Conservation (phyloP, 2,113 vertebrate species). For the Callopanchax toddi region DNA sequence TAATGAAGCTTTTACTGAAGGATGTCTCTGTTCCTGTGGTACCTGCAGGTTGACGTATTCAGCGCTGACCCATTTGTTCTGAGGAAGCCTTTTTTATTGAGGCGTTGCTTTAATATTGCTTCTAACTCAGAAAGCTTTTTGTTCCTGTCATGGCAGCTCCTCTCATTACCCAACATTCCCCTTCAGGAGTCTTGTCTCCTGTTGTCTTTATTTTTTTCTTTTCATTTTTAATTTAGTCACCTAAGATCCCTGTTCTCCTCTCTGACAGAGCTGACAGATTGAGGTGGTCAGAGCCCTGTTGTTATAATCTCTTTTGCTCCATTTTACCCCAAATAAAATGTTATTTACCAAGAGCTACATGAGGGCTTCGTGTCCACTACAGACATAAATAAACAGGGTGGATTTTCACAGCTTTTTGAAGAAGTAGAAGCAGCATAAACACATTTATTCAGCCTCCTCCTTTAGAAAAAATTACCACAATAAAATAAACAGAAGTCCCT, state of each 20-base stretch:
- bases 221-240: constrained; percentile 49
- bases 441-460: not conserved
- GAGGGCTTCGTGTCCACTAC: not conserved
- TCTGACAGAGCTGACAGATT: constrained; percentile 38
- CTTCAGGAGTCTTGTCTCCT: constrained; percentile 8
- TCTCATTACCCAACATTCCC: not conserved
- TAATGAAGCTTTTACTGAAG: no score
- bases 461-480: not conserved
- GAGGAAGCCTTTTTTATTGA: no score
- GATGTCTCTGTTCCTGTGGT: no score
- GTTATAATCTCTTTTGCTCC: constrained; percentile 43
- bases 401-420: not conserved
- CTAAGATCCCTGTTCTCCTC: constrained; percentile 19
- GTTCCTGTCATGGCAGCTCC: no score
- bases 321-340: constrained; percentile 13
- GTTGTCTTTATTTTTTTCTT: constrained; percentile 18
- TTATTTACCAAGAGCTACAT: constrained; percentile 3
- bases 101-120: no score
- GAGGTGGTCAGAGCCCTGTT: constrained; percentile 54
- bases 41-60: no score
- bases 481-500: not conserved
- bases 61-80: no score
- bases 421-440: not conserved
- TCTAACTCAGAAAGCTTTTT: no score
- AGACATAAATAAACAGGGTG: no score